These are phyloP conservation scores for Formica selysi DNA, from an alignment of 1,140 invertebrate genomes.

Conservation along the genomic window DNA sequence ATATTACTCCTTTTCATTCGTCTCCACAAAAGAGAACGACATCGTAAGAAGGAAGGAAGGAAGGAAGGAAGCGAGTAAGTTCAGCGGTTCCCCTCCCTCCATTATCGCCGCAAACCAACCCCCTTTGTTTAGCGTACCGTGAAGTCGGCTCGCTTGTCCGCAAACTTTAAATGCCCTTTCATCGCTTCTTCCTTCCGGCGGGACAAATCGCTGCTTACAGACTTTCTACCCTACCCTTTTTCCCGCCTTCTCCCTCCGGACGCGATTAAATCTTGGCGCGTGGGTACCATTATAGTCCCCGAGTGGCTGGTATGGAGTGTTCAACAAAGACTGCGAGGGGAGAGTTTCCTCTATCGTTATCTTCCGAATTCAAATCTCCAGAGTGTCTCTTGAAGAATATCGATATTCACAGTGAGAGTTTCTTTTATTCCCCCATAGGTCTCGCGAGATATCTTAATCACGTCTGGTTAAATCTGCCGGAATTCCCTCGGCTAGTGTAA, in stretches of 20 bases:
- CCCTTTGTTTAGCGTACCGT: constrained; percentile 59
- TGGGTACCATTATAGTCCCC: constrained; percentile 36
- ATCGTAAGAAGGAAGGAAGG: constrained; percentile 32
- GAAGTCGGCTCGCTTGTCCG: constrained; percentile 54
- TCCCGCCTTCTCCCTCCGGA: constrained; percentile 42
- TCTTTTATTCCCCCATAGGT: constrained; percentile 13
- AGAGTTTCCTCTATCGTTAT: background rate
- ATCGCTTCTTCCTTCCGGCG: constrained; percentile 49
- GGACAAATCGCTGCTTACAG: constrained; percentile 60
- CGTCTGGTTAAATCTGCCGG: constrained; percentile 19
- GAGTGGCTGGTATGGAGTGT: background rate
- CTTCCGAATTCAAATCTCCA: constrained; percentile 41
- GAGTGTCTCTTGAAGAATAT: constrained; percentile 39
- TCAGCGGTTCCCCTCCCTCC: background rate
- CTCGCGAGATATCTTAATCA: constrained; percentile 40
- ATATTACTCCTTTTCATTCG: constrained; percentile 26
- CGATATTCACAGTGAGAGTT: constrained; percentile 26
- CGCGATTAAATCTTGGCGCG: constrained; percentile 55
- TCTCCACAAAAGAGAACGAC: constrained; percentile 2
- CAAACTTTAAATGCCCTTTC: constrained; percentile 66
- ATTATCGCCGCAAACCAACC: constrained; percentile 51
- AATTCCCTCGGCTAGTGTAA: constrained; percentile 18
- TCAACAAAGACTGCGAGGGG: constrained; percentile 7
- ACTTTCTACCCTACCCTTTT: constrained; percentile 26
- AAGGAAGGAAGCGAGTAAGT: constrained; percentile 29